Evolutionary conservation across 23 tunicate genomes (phyloP).

Genomic region (Halocynthia aurantium): DNA sequence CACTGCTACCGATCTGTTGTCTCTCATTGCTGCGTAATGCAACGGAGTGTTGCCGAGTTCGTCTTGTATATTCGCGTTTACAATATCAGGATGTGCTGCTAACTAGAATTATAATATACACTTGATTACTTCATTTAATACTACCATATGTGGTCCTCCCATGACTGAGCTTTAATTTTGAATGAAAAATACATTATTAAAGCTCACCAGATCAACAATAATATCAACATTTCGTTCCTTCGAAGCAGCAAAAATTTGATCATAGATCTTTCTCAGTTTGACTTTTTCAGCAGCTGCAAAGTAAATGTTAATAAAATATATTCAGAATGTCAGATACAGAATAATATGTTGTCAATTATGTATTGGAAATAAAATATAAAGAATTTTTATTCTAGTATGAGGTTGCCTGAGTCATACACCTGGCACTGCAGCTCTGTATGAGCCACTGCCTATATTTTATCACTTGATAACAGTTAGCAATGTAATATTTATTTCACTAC

Average conservation of each 20-base stretch:
- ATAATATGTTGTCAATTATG: too few species aligned
- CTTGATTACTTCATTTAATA: neutral
- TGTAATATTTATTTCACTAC: too few species aligned
- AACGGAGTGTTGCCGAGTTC: slow-evolving; percentile 73
- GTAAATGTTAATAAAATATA: neutral
- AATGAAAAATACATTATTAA: neutral
- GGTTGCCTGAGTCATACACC: neutral
- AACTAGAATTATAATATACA: slow-evolving; percentile 22
- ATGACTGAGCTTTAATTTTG: too few species aligned
- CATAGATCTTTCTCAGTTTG: slow-evolving; percentile 22
- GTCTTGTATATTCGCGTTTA: slow-evolving; percentile 36
- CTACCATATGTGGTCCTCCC: too few species aligned
- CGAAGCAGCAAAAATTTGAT: slow-evolving; percentile 41
- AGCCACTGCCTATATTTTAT: neutral
- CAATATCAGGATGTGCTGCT: slow-evolving; percentile 10
- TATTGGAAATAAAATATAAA: neutral
- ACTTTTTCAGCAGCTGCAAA: slow-evolving; percentile 79
- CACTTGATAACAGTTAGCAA: too few species aligned
- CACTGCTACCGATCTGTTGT: slow-evolving; percentile 47
- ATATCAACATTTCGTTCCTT: slow-evolving; percentile 56
- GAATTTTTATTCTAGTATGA: neutral
- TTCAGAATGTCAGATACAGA: neutral
- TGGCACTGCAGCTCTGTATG: neutral
- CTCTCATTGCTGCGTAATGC: slow-evolving; percentile 83
- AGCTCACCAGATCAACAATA: slow-evolving; percentile 47